A percentile compares a stretch with the other conserved stretches of the same genome.
Evolutionary conservation across 1,140 invertebrate species (phyloP).

Genomic region (Drosophila bocqueti): DNA sequence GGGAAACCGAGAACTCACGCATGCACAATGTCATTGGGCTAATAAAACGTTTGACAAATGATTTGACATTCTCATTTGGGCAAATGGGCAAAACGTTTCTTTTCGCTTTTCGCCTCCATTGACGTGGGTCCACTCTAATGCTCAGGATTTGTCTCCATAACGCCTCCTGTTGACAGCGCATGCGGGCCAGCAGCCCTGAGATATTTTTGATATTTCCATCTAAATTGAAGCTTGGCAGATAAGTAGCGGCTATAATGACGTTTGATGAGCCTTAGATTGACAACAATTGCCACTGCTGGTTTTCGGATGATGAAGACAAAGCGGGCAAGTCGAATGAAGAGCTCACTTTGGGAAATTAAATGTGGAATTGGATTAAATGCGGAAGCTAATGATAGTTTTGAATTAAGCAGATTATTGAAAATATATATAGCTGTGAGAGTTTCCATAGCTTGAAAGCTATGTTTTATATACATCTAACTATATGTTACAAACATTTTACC

Average conservation of each 20-base stretch:
- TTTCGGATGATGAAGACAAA: conserved; percentile 43
- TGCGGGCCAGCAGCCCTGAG: conserved; percentile 51
- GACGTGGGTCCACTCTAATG: conserved; percentile 24
- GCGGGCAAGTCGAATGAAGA: conserved; percentile 24
- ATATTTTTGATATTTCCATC: conserved; percentile 13
- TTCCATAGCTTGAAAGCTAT: background rate
- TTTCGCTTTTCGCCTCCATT: conserved; percentile 43
- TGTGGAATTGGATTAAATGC: conserved; percentile 4
- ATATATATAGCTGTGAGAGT: too few relatives aligned
- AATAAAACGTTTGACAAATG: conserved; percentile 80
- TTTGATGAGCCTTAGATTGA: conserved; percentile 61
- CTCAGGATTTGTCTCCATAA: conserved; percentile 43
- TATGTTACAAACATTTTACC: background rate
- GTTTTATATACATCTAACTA: background rate
- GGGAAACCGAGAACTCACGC: background rate
- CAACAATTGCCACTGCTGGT: conserved; percentile 48
- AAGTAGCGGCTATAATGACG: conserved; percentile 20
- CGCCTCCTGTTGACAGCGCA: conserved; percentile 65
- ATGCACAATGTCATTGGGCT: conserved; percentile 46
- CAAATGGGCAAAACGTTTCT: conserved; percentile 55
- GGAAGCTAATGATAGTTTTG: background rate
- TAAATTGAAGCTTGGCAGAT: conserved; percentile 14
- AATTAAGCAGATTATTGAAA: background rate
- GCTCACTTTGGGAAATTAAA: conserved; percentile 18
- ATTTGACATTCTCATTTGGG: conserved; percentile 76